These are phyloP conservation scores for Tiliqua scincoides DNA, from an alignment of 2,113 vertebrate species.

Conservation along the genomic window DNA sequence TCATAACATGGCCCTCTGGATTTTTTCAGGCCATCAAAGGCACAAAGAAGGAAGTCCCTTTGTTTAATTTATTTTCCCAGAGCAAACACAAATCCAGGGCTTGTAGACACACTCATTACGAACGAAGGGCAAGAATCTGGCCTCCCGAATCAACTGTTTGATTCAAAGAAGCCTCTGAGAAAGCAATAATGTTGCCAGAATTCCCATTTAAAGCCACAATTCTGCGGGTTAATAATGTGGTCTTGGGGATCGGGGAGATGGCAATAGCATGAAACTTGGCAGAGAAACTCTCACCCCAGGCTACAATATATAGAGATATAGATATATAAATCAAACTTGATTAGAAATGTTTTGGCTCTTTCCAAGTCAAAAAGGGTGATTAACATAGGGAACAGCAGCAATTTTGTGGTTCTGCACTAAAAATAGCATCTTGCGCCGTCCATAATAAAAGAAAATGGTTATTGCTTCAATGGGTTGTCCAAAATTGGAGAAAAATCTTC, in stretches of 20 bases:
- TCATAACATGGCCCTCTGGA: neutral
- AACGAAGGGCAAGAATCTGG: neutral
- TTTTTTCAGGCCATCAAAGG: constrained; percentile 10
- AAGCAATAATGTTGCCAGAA: constrained; percentile 5
- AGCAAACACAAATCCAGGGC: neutral
- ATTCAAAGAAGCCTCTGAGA: constrained; percentile 22
- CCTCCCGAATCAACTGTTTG: constrained; percentile 12
- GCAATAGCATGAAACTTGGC: neutral
- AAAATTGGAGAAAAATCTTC: neutral
- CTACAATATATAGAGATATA: neutral
- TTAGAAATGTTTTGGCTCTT: constrained; percentile 39
- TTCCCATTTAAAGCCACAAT: neutral
- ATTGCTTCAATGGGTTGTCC: constrained; percentile 27
- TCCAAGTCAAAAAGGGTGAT: constrained; percentile 32
- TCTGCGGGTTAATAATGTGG: neutral
- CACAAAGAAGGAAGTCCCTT: constrained; percentile 20
- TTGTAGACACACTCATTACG: constrained; percentile 7
- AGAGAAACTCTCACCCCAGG: constrained; percentile 10
- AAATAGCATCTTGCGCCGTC: constrained; percentile 28
- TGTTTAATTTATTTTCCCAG: constrained; percentile 5
- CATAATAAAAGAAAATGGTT: constrained; percentile 37
- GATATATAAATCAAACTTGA: constrained; percentile 29
- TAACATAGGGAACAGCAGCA: constrained; percentile 23
- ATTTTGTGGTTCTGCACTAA: constrained; percentile 5
- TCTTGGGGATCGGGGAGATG: neutral